Evolutionary conservation across 2,888 invertebrate genomes (phyloP).

Genomic region (Drosophila neoperkinsi): DNA sequence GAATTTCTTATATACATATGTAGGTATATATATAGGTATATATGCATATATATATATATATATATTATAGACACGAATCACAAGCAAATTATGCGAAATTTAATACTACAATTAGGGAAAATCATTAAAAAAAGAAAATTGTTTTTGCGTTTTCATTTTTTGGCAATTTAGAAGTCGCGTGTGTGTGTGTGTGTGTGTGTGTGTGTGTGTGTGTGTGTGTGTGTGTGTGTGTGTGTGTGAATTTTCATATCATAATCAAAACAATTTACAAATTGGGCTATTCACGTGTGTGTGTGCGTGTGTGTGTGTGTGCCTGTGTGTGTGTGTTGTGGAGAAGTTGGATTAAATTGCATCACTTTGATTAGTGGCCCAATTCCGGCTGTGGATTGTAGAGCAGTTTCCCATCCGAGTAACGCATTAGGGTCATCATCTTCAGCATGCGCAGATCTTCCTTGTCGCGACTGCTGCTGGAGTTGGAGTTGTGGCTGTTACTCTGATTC

Average conservation of each 20-base stretch:
- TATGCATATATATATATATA: slow-evolving; percentile 2
- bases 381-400: slow-evolving; percentile 62
- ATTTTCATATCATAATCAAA: slow-evolving; percentile 5
- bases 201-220: slow-evolving; percentile 22
- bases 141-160: slow-evolving; percentile 36
- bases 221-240: slow-evolving; percentile 19
- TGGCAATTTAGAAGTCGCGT: slow-evolving; percentile 54
- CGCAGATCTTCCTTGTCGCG: slow-evolving; percentile 84
- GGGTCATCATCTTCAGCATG: slow-evolving; percentile 84
- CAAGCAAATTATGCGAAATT: slow-evolving; percentile 58
- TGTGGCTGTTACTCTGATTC: slow-evolving; percentile 26
- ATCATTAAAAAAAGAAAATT: slow-evolving; percentile 30
- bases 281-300: slow-evolving; percentile 22
- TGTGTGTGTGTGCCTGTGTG: neutral
- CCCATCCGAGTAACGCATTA: slow-evolving; percentile 82
- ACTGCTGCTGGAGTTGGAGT: slow-evolving; percentile 28
- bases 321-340: neutral
- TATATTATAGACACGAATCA: slow-evolving; percentile 50
- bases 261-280: slow-evolving; percentile 63
- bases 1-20: neutral
- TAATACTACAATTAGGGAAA: slow-evolving; percentile 68
- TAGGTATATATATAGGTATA: slow-evolving; percentile 1
- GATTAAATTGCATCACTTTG: neutral
- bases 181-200: slow-evolving; percentile 21
- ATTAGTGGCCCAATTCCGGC: slow-evolving; percentile 26